A percentile compares a stretch with the other conserved stretches of the same genome.
Evolutionary conservation across 2,113 vertebrate species (phyloP).

Genomic region (Phodopus roborovskii): DNA sequence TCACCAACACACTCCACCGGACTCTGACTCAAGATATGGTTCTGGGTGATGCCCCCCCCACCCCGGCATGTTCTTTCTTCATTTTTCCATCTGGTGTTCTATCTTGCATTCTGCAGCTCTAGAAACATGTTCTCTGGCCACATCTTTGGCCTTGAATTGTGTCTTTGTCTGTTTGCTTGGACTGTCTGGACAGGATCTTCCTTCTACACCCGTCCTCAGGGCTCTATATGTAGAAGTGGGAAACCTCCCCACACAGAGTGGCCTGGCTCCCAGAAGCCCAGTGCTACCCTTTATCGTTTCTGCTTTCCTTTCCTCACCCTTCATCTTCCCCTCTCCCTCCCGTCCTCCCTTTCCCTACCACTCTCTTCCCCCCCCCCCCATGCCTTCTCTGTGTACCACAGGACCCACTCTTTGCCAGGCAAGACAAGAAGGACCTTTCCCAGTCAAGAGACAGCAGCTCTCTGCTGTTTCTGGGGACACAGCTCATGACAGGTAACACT

Average conservation of each 20-base stretch:
- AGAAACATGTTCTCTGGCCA: background rate
- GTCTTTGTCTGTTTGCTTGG: background rate
- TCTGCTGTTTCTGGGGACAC: background rate
- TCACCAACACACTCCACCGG: background rate
- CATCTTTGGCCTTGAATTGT: background rate
- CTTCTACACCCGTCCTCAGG: background rate
- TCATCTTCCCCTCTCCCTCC: background rate
- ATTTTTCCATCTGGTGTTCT: background rate
- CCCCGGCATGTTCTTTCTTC: background rate
- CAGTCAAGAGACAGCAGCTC: background rate
- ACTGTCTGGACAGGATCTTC: background rate
- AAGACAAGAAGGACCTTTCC: background rate
- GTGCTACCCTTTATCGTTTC: background rate
- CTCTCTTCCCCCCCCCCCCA: no score
- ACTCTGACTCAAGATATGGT: background rate
- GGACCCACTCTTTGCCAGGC: background rate
- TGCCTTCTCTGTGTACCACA: background rate
- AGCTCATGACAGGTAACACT: background rate
- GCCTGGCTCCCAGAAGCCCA: background rate
- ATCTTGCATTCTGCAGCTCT: background rate
- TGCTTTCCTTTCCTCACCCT: background rate
- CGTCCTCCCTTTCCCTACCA: background rate
- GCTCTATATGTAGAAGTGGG: fast-evolving
- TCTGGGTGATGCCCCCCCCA: background rate
- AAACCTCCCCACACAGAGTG: background rate